Evolutionary conservation across 2,797 vertebrate species (phyloP).

Genomic region (Helicolenus hilgendorfi): DNA sequence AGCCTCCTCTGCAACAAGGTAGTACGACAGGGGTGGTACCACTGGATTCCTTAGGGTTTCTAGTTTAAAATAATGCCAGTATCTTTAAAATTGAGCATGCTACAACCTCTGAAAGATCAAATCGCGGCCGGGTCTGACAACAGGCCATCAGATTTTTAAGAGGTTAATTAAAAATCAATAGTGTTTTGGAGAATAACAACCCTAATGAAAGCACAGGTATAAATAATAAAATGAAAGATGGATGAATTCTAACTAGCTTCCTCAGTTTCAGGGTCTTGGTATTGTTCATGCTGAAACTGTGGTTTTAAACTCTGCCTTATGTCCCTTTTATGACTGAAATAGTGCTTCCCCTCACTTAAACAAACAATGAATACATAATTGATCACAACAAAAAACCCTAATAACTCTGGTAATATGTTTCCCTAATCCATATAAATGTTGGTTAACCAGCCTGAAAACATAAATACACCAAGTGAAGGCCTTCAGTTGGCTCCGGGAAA

Average conservation of each 20-base stretch:
- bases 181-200: too few relatives aligned
- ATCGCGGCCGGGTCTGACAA: too few relatives aligned
- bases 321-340: background rate
- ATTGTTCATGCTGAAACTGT: too few relatives aligned
- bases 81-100: too few relatives aligned
- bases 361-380: background rate
- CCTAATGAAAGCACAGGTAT: background rate
- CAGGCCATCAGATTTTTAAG: too few relatives aligned
- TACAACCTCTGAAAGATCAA: too few relatives aligned
- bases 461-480: background rate
- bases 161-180: too few relatives aligned
- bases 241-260: background rate
- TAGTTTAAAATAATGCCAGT: too few relatives aligned
- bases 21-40: too few relatives aligned
- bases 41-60: too few relatives aligned
- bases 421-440: slow-evolving; percentile 10
- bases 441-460: slow-evolving; percentile 10
- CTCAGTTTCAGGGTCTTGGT: too few relatives aligned
- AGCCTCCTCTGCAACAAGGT: too few relatives aligned
- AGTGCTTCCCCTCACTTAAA: background rate
- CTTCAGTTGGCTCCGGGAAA: background rate
- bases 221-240: background rate
- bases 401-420: background rate
- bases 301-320: background rate
- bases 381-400: background rate